A percentile compares a stretch with the other conserved stretches of the same genome.
These are phyloP conservation scores for Chionis minor DNA, from an alignment of 2,113 vertebrate species.

Conservation along the genomic window DNA sequence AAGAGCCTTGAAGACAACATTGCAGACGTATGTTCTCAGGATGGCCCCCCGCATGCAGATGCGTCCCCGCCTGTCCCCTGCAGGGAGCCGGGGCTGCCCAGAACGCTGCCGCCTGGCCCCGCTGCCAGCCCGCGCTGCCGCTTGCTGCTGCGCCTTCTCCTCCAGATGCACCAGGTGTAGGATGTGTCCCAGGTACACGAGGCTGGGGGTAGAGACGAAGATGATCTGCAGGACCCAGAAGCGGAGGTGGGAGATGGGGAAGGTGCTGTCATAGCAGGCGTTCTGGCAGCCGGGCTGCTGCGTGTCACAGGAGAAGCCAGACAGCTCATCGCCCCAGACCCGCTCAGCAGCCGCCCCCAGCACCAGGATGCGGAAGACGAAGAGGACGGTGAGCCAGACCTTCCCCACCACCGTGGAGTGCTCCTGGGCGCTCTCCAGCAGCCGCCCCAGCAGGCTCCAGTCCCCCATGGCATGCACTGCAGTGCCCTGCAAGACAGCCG, in stretches of 20 bases:
- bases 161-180: conserved; percentile 86
- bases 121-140: not conserved
- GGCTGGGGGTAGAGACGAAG: conserved; percentile 87
- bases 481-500: conserved; percentile 17
- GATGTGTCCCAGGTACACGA: conserved; percentile 88
- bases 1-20: conserved; percentile 85
- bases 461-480: conserved; percentile 75
- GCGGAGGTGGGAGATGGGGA: conserved; percentile 89
- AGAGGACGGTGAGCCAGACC: conserved; percentile 88
- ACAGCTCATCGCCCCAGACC: conserved; percentile 87
- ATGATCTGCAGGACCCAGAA: conserved; percentile 96
- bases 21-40: conserved; percentile 84
- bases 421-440: conserved; percentile 87
- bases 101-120: conserved; percentile 44
- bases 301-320: conserved; percentile 87
- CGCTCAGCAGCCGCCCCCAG: conserved; percentile 84
- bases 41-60: conserved; percentile 80
- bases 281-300: conserved; percentile 91
- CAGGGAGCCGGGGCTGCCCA: conserved; percentile 54
- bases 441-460: conserved; percentile 85
- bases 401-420: conserved; percentile 88
- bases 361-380: conserved; percentile 88
- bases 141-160: conserved; percentile 77
- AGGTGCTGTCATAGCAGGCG: conserved; percentile 88
- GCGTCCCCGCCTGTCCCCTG: conserved; percentile 70